A percentile compares a stretch with the other conserved stretches of the same genome.
These are phyloP conservation scores for Chrysogorgia sp. DNA, from an alignment of 92 coral and sea anemone genomes.

Conservation along the genomic window DNA sequence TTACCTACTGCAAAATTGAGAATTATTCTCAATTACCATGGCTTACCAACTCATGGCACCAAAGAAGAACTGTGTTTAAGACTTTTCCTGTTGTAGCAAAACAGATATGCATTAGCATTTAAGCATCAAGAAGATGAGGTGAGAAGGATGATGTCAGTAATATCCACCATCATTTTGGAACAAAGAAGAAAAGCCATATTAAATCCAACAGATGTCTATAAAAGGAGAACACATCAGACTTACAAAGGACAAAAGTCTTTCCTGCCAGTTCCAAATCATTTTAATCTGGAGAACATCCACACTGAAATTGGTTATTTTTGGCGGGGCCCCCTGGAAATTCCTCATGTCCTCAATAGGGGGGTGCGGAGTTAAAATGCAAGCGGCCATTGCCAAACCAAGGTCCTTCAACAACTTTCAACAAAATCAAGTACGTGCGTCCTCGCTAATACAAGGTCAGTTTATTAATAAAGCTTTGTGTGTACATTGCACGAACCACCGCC, in stretches of 20 bases:
- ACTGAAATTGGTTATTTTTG: conserved; percentile 1
- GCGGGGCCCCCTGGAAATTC: no score
- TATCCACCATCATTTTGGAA: conserved; percentile 4
- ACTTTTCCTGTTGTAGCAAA: conserved; percentile 37
- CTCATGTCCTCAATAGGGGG: no score
- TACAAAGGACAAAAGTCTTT: conserved; percentile 15
- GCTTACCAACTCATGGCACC: conserved; percentile 53
- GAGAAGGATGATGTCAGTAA: background rate
- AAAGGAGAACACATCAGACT: conserved; percentile 27
- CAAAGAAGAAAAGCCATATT: conserved; percentile 8
- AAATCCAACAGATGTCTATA: background rate
- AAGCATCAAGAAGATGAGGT: conserved; percentile 6
- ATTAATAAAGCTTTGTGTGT: no score
- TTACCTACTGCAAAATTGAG: conserved; percentile 56
- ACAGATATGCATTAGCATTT: conserved; percentile 9
- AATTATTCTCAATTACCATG: conserved; percentile 56
- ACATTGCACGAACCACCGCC: no score
- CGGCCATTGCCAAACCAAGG: no score
- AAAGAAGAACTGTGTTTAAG: conserved; percentile 61
- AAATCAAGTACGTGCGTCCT: no score
- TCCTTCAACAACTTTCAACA: no score
- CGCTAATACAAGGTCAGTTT: no score
- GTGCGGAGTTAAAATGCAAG: no score
- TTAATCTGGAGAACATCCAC: conserved; percentile 35
- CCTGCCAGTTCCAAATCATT: conserved; percentile 8